Evolutionary conservation across 2,888 invertebrate species (phyloP).

Genomic region (Phaonia tiefii): DNA sequence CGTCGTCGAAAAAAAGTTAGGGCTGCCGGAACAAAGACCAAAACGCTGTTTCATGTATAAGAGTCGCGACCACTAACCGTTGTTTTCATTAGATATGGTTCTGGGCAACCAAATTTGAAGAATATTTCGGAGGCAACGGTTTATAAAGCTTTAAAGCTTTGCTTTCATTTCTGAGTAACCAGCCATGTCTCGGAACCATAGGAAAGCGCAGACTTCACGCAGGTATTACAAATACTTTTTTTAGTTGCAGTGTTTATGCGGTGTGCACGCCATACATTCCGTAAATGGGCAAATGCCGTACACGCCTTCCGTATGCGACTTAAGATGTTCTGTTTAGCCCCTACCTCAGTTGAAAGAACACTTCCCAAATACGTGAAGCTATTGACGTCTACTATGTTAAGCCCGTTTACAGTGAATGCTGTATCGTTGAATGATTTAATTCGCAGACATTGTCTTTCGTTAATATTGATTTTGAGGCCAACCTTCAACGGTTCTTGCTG

Average conservation of each 20-base stretch:
- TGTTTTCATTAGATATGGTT: too few species aligned
- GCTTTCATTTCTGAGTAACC: too few species aligned
- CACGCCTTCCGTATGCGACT: background rate
- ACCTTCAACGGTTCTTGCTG: background rate
- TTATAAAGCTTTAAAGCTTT: too few species aligned
- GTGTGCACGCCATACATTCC: background rate
- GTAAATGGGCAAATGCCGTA: background rate
- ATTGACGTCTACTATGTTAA: background rate
- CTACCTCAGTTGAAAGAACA: background rate
- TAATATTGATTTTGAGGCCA: constrained; percentile 1
- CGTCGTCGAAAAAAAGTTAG: too few species aligned
- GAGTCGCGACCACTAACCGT: too few species aligned
- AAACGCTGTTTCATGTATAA: too few species aligned
- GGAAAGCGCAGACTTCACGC: too few species aligned
- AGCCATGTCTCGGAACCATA: too few species aligned
- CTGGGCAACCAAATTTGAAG: too few species aligned
- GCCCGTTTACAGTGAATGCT: background rate
- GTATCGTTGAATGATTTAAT: background rate
- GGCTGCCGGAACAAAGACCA: too few species aligned
- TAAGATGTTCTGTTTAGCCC: background rate
- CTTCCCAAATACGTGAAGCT: background rate
- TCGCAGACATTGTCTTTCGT: background rate
- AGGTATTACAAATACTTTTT: too few species aligned
- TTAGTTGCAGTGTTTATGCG: background rate
- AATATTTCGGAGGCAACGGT: too few species aligned